Percentiles rank a stretch among this genome's conserved stretches.
These are phyloP conservation scores for Rhynchotus rufescens DNA, from an alignment of 2,797 vertebrate species.

Conservation along the genomic window DNA sequence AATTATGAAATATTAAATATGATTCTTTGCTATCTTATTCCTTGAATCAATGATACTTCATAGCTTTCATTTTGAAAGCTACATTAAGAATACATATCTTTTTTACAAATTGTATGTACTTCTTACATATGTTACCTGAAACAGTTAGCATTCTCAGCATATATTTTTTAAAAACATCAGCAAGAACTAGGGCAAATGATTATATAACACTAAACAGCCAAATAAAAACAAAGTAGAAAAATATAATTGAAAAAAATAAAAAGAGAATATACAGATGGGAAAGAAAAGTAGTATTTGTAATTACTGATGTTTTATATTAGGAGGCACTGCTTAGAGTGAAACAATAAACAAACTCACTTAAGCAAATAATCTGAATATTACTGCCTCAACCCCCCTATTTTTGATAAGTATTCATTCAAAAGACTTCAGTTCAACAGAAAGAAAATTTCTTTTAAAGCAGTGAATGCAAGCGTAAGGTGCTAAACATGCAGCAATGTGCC, in stretches of 20 bases:
- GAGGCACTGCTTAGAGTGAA: not conserved
- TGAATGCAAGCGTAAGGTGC: not conserved
- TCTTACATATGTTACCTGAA: not conserved
- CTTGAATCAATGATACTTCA: not conserved
- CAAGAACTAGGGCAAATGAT: not conserved
- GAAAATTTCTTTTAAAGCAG: not conserved
- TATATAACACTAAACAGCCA: not conserved
- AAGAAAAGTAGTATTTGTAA: conserved; percentile 22
- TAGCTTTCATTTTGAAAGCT: not conserved
- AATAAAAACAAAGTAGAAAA: conserved; percentile 20
- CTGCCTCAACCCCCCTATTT: not conserved
- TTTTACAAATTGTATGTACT: not conserved
- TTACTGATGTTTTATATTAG: not conserved
- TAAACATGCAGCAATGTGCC: not conserved
- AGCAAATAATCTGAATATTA: not conserved
- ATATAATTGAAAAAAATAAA: not conserved
- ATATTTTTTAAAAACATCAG: not conserved
- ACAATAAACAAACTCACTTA: not conserved
- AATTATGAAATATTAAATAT: not conserved
- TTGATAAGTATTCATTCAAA: not conserved
- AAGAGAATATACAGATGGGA: not conserved
- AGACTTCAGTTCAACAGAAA: not conserved
- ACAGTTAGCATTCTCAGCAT: not conserved
- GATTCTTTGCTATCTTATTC: not conserved
- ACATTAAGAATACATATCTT: not conserved